These are phyloP conservation scores for Xiphophorus birchmanni DNA, from an alignment of 2,797 vertebrate genomes.

Conservation along the genomic window DNA sequence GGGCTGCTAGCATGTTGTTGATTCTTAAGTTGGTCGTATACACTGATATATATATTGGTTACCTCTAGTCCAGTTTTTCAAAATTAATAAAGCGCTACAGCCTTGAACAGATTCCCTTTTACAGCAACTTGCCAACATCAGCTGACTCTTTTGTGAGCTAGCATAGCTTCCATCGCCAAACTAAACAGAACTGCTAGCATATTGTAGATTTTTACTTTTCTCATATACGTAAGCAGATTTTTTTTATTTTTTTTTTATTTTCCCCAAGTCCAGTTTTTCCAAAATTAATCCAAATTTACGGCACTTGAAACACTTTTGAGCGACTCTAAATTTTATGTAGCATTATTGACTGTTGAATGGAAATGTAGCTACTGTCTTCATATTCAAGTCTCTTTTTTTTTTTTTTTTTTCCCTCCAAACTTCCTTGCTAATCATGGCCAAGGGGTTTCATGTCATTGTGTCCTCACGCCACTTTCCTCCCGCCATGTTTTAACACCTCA, in stretches of 20 bases:
- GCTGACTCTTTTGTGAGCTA: not conserved
- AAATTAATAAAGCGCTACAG: too few relatives aligned
- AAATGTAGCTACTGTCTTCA: slow-evolving; percentile 36
- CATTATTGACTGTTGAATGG: slow-evolving; percentile 36
- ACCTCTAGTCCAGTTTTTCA: too few relatives aligned
- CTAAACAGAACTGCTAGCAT: not conserved
- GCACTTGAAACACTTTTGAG: not conserved
- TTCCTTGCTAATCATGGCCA: slow-evolving; percentile 55
- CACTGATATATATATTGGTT: too few relatives aligned
- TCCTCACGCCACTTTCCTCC: slow-evolving; percentile 36
- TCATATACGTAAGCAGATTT: not conserved
- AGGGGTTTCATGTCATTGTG: slow-evolving; percentile 49
- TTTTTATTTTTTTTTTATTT: not conserved
- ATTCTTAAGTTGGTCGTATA: too few relatives aligned
- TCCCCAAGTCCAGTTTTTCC: too few relatives aligned
- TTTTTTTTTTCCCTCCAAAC: slow-evolving; percentile 24
- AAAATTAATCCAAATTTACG: not conserved
- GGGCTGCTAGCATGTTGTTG: too few relatives aligned
- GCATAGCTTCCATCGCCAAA: not conserved
- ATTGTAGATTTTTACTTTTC: not conserved
- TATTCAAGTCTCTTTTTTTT: slow-evolving; percentile 6
- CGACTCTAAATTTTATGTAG: slow-evolving; percentile 7
- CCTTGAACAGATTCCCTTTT: too few relatives aligned
- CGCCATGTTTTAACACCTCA: slow-evolving; percentile 51
- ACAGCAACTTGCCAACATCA: not conserved